Conservation (phyloP, 1,140 invertebrate species). For the Helicoverpa armigera region DNA sequence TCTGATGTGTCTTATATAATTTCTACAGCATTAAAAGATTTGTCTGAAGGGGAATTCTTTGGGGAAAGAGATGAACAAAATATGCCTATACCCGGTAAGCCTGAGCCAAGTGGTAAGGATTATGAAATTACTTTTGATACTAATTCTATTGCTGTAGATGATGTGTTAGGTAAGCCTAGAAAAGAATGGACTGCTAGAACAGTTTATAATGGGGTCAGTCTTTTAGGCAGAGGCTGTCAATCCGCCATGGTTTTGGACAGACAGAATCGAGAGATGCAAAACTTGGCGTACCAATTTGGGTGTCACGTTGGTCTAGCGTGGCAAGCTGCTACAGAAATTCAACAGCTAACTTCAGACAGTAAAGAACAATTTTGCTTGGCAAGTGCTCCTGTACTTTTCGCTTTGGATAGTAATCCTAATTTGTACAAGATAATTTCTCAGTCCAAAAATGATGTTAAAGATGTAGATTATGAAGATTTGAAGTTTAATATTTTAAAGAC, state of each 20-base stretch:
- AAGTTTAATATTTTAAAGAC: slow-evolving; percentile 90
- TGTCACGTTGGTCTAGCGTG: slow-evolving; percentile 94
- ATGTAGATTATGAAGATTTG: slow-evolving; percentile 91
- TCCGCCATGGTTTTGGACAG: slow-evolving; percentile 92
- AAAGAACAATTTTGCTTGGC: slow-evolving; percentile 89
- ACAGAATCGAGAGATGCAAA: slow-evolving; percentile 89
- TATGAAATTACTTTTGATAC: slow-evolving; percentile 73
- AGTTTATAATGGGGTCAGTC: slow-evolving; percentile 91
- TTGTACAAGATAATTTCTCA: slow-evolving; percentile 90
- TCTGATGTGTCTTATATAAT: slow-evolving; percentile 94
- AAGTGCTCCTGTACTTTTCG: slow-evolving; percentile 93
- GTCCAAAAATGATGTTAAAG: slow-evolving; percentile 89
- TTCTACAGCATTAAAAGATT: slow-evolving; percentile 92
- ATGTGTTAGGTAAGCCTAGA: slow-evolving; percentile 89
- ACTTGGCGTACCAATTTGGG: slow-evolving; percentile 93
- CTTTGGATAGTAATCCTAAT: slow-evolving; percentile 90
- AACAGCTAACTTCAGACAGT: slow-evolving; percentile 76
- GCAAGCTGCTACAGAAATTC: slow-evolving; percentile 90
- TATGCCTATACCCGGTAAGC: slow-evolving; percentile 90
- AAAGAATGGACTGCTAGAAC: slow-evolving; percentile 95
- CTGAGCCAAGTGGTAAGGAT: slow-evolving; percentile 71
- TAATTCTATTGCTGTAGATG: slow-evolving; percentile 75
- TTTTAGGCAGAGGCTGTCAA: slow-evolving; percentile 94
- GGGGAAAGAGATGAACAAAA: slow-evolving; percentile 92
- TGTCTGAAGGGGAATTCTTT: slow-evolving; percentile 95